Base-by-base conservation (phyloP, 53 echinoderm and acorn worm genomes). In the Astropecten irregularis region DNA sequence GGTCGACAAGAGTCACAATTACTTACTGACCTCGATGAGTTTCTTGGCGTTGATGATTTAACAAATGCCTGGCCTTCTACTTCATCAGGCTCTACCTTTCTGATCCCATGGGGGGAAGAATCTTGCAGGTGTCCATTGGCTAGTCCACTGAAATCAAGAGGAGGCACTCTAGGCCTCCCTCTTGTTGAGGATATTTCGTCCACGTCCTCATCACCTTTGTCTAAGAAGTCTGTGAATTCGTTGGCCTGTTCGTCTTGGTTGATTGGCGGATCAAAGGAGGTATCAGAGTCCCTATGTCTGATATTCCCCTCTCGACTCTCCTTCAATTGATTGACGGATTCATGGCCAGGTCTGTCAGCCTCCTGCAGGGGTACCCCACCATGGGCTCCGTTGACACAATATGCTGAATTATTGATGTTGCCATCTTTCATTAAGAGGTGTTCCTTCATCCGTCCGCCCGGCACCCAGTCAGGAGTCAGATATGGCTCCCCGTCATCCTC, bases 221-320 rank as follows among this genome's bases (percentile, higher is more conserved):
- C 53, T 9, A 85, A 36, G 59, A 85, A 63, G 42, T 85, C 76
- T 0, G 86, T 71, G 27, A 18, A 54, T 22, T 85, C 86, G 36
- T 36, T 65, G 2, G 86, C 86, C 2, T 19, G 38, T 35, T 85
- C 70, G 13, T 54, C 64, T 29, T 74, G 38, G 27, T 85, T 85
- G n/a, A 74, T 74, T 8, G 86, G 52, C 48, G 86, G 76, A 66
- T 62, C 50, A 49, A 85, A 85, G 5, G 76, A 66, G 38, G 67
- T 83, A 33, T 68, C 68, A 15, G 68, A 83, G 83, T 66, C 68
- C 39, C 83, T 53, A 1, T 46, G 61, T 27, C 25, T 22, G 14
- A 15, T 27, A 8, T 23, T 34, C 18, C 66, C 68, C 9, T 34
- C 71, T 3, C 55, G 54, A 33, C 55, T 65, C 23, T 60, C 58